Evolutionary conservation across 2,113 vertebrate species (phyloP).

Genomic region (Chunga burmeisteri): DNA sequence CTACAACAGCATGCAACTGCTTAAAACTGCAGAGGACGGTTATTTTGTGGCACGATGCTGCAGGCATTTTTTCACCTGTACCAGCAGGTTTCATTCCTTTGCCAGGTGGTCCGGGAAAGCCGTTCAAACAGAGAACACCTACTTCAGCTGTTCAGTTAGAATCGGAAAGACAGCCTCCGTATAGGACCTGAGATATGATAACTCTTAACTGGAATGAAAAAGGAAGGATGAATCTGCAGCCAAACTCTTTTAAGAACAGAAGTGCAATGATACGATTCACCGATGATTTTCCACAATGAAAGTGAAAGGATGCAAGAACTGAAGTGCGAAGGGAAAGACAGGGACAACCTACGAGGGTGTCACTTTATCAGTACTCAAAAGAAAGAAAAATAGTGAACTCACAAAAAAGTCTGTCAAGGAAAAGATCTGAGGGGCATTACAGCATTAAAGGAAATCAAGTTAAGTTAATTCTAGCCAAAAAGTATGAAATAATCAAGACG

Average conservation of each 20-base stretch:
- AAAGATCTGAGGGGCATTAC: background rate
- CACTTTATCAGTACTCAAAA: background rate
- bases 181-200: background rate
- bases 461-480: background rate
- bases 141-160: conserved; percentile 25
- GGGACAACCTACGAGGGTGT: background rate
- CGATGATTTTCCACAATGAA: background rate
- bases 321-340: background rate
- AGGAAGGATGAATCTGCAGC: background rate
- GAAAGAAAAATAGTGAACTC: background rate
- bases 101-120: background rate
- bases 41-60: background rate
- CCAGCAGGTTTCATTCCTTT: conserved; percentile 19
- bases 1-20: background rate
- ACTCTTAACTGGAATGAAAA: conserved; percentile 7
- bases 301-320: background rate
- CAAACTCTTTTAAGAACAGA: background rate
- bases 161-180: background rate
- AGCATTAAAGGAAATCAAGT: background rate
- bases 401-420: background rate
- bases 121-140: background rate
- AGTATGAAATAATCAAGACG: background rate
- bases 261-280: background rate
- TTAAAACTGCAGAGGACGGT: background rate
- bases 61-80: conserved; percentile 33